These are phyloP conservation scores for Triops longicaudatus DNA, from an alignment of 1,140 invertebrate species.

Conservation along the genomic window DNA sequence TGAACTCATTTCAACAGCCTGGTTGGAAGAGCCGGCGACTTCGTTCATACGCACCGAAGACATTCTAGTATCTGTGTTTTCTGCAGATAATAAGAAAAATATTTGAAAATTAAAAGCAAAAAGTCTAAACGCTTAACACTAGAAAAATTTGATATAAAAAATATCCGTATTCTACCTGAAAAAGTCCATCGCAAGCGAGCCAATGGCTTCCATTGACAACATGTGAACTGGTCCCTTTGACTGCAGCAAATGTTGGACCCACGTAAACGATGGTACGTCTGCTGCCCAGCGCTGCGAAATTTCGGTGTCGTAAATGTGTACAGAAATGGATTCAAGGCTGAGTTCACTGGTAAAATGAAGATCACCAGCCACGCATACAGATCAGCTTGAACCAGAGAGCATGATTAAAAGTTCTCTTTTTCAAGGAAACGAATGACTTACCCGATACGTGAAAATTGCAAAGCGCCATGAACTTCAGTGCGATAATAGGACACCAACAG, in stretches of 20 bases:
- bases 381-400: constrained; percentile 44
- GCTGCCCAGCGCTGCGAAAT: constrained; percentile 35
- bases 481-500: constrained; percentile 66
- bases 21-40: not conserved
- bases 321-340: constrained; percentile 65
- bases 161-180: not conserved
- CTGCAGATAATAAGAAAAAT: not conserved
- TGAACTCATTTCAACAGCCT: not conserved
- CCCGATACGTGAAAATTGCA: constrained; percentile 45
- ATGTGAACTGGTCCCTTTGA: not conserved
- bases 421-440: constrained; percentile 32
- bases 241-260: not conserved
- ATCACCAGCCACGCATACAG: constrained; percentile 65
- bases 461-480: constrained; percentile 56
- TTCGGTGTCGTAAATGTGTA: constrained; percentile 70
- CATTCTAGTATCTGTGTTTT: not conserved
- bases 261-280: constrained; percentile 20
- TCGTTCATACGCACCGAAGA: not conserved
- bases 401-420: not conserved
- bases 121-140: too few relatives aligned
- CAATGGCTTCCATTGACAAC: not conserved
- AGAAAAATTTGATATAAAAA: not conserved
- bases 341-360: constrained; percentile 67
- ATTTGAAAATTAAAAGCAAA: not conserved
- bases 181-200: not conserved